phyloP scores from a whole-genome alignment of 2,888 invertebrate genomes.

The Parochlus steinenii region DNA sequence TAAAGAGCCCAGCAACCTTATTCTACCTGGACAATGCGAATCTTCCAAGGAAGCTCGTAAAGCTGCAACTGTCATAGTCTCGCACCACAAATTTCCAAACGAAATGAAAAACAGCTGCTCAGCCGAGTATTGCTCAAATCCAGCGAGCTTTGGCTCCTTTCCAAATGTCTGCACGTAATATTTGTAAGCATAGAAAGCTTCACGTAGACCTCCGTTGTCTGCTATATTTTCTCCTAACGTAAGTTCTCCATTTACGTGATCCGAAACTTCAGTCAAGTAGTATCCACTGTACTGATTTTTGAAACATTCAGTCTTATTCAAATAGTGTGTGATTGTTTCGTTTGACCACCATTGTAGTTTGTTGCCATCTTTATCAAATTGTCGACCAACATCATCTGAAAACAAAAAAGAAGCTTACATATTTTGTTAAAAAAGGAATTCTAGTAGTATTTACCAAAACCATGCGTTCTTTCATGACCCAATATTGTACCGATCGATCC shows the following conservation, averaged over 20 bases:
- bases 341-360: slow-evolving; percentile 83
- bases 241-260: slow-evolving; percentile 54
- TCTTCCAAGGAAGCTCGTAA: slow-evolving; percentile 48
- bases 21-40: slow-evolving; percentile 54
- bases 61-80: slow-evolving; percentile 46
- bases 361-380: slow-evolving; percentile 73
- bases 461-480: slow-evolving; percentile 56
- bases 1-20: slow-evolving; percentile 50
- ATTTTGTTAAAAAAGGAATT: slow-evolving; percentile 12
- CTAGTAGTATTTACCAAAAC: slow-evolving; percentile 37
- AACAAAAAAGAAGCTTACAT: slow-evolving; percentile 4
- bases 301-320: slow-evolving; percentile 62
- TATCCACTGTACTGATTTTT: slow-evolving; percentile 63
- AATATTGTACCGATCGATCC: slow-evolving; percentile 64
- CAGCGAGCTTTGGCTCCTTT: slow-evolving; percentile 48
- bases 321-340: slow-evolving; percentile 54
- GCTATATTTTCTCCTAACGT: slow-evolving; percentile 72
- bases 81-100: slow-evolving; percentile 79
- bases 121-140: slow-evolving; percentile 49
- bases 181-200: slow-evolving; percentile 51
- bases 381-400: slow-evolving; percentile 40
- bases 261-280: slow-evolving; percentile 40
- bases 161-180: slow-evolving; percentile 39
- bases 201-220: slow-evolving; percentile 65
- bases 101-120: slow-evolving; percentile 68